These are phyloP conservation scores for Streptopelia turtur DNA, from an alignment of 2,797 vertebrate genomes.

Conservation along the genomic window DNA sequence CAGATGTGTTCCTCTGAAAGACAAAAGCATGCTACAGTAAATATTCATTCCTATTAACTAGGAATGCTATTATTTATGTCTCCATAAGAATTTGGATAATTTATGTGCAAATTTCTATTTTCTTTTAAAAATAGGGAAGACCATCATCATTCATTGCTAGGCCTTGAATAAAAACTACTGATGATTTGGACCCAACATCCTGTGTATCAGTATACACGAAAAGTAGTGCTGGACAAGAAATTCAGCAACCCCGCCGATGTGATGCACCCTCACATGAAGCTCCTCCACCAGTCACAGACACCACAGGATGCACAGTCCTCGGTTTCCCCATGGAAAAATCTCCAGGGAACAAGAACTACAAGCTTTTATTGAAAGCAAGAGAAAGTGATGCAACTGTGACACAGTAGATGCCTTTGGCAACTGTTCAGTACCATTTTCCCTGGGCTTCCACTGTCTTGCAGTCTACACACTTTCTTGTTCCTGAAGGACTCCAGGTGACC, in stretches of 20 bases:
- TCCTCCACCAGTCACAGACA: neutral
- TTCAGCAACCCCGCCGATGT: neutral
- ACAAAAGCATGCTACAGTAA: neutral
- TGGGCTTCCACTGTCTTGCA: neutral
- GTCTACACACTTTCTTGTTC: neutral
- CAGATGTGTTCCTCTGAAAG: neutral
- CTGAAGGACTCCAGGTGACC: neutral
- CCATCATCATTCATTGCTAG: neutral
- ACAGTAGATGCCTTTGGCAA: neutral
- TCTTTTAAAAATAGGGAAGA: neutral
- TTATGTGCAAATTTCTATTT: neutral
- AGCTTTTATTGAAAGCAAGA: neutral
- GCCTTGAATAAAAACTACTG: neutral
- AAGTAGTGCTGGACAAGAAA: neutral
- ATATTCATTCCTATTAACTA: neutral
- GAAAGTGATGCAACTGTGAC: neutral
- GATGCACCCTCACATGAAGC: no score
- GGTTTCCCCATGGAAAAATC: neutral
- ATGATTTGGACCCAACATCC: neutral
- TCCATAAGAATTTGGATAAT: neutral
- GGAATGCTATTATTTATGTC: neutral
- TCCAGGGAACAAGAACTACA: neutral
- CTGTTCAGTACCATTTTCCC: neutral
- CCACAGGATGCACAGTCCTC: neutral
- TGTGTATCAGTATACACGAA: neutral